phyloP scores from a whole-genome alignment of 2,113 vertebrate species.

The Bubo blakistoni region DNA sequence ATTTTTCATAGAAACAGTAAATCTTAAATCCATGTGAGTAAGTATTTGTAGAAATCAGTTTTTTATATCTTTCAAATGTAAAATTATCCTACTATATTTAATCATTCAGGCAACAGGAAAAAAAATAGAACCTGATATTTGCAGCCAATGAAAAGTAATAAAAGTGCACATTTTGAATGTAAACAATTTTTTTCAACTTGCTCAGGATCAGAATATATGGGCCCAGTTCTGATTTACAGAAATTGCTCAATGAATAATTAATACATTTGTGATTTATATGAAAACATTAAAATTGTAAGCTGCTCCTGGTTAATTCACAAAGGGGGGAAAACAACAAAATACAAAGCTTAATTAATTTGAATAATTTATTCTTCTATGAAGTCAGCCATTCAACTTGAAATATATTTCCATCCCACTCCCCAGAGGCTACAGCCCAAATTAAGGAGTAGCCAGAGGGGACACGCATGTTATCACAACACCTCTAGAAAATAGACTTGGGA shows the following conservation, averaged over 20 bases:
- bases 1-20: not conserved
- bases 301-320: not conserved
- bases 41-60: not conserved
- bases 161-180: not conserved
- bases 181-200: not conserved
- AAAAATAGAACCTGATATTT: not conserved
- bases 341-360: slow-evolving; percentile 10
- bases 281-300: not conserved
- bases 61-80: not conserved
- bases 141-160: not conserved
- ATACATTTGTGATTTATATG: not conserved
- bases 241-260: slow-evolving; percentile 3
- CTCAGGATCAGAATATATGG: not conserved
- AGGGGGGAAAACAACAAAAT: not conserved
- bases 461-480: not conserved
- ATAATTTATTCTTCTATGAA: not conserved
- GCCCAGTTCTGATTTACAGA: not conserved
- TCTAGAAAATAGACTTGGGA: not conserved
- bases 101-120: not conserved
- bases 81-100: not conserved
- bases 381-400: not conserved
- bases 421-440: not conserved
- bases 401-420: not conserved
- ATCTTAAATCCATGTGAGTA: not conserved
- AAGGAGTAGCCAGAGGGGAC: not conserved